Evolutionary conservation across 2,888 invertebrate genomes (phyloP), one percentile per base, ranked within the genome.

Genomic region (Diarsia brunnea): DNA sequence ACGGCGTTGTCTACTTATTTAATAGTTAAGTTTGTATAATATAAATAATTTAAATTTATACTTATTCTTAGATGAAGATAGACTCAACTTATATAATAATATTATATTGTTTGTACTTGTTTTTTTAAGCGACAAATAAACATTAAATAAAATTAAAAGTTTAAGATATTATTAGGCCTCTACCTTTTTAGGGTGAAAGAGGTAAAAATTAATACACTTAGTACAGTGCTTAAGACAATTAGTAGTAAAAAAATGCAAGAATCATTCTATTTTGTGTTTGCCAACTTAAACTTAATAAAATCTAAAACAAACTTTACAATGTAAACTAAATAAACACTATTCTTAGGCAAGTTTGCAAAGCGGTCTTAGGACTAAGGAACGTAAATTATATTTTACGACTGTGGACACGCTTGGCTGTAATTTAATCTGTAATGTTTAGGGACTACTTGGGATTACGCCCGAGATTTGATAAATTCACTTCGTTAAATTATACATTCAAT

Each of bases 341-440:
- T 73, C 61, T 63, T 58, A 53, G 31, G 53, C 43, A 81, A 79
- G 67, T 66, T 66, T 81, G 24, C 71, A 51, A 69, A 84, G 31
- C 45, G 53, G 21, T 70, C n/a, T 69, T 49, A 73, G 38, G 38
- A 63, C 53, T 63, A 78, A 81, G 73, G 53, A 69, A 68, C 85
- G 67, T 85, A 87, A 82, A 88, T 88, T 84, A 88, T 83, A 69
- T 71, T 88, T 83, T 82, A 87, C 84, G 85, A 75, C 73, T 73
- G 75, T 79, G 61, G 83, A 81, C 81, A 79, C 69, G 66, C 81
- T 63, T 11, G 38, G 24, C 60, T 78, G 78, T 88, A 87, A 87
- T 88, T 87, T 84, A 84, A 87, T 88, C 81, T 85, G 84, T 79
- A 84, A 78, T 73, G 87, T 84, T 85, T 77, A 65, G 70, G 87